phyloP scores from a whole-genome alignment of 1,140 invertebrate genomes.

The Procambarus virginalis region DNA sequence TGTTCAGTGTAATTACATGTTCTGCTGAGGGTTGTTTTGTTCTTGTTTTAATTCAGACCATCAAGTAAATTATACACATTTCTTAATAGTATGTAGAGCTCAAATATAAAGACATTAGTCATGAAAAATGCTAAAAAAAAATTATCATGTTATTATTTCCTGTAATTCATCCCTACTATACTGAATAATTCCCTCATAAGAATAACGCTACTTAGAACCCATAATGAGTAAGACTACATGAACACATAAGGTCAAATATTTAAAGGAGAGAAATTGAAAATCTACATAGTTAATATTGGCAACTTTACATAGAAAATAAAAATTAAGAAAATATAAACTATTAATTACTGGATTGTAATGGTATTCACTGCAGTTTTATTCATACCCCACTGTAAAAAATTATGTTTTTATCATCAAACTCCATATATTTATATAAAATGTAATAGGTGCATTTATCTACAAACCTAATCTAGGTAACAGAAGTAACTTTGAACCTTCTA shows the following conservation, averaged over 20 bases:
- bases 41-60: too few relatives aligned
- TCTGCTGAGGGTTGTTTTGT: too few relatives aligned
- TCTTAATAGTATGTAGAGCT: too few relatives aligned
- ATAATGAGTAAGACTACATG: not conserved
- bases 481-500: slow-evolving; percentile 12
- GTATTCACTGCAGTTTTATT: not conserved
- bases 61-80: too few relatives aligned
- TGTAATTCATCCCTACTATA: not conserved
- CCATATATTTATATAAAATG: slow-evolving; percentile 32
- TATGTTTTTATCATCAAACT: slow-evolving; percentile 10
- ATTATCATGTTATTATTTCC: not conserved
- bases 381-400: slow-evolving; percentile 15
- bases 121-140: too few relatives aligned
- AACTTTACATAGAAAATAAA: not conserved
- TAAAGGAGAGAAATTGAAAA: not conserved
- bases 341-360: not conserved
- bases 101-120: too few relatives aligned
- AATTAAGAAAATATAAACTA: slow-evolving; percentile 14
- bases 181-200: not conserved
- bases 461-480: slow-evolving; percentile 31
- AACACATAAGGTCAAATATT: not conserved
- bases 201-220: not conserved
- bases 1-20: too few relatives aligned
- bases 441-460: slow-evolving; percentile 23
- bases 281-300: not conserved